These are phyloP conservation scores for Carollia perspicillata DNA, from an alignment of 2,113 vertebrate genomes.

Conservation along the genomic window DNA sequence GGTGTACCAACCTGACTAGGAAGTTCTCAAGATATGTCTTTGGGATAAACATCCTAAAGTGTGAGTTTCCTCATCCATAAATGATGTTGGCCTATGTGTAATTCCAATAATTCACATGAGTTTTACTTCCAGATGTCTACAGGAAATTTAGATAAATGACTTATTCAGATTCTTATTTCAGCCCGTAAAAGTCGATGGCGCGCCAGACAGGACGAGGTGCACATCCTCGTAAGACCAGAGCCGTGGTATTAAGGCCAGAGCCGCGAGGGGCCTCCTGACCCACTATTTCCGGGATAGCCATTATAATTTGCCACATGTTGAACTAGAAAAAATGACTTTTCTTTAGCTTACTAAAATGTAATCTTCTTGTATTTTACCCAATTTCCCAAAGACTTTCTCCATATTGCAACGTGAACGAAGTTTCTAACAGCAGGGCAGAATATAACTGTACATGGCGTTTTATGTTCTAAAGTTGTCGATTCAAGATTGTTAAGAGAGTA, in stretches of 20 bases:
- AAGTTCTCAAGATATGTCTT: background rate
- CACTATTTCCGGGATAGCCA: background rate
- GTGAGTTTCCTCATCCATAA: slow-evolving; percentile 18
- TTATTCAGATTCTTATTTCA: background rate
- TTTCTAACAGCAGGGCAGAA: background rate
- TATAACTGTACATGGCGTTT: background rate
- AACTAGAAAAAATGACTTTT: background rate
- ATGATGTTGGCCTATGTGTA: background rate
- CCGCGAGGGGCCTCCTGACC: background rate
- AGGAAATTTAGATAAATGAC: background rate
- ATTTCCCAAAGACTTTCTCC: background rate
- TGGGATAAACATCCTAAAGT: background rate
- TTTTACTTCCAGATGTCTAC: background rate
- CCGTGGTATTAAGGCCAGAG: background rate
- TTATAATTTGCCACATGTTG: background rate
- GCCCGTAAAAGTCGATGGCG: background rate
- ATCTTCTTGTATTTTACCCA: background rate
- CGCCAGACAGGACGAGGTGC: background rate
- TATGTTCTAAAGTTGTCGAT: slow-evolving; percentile 6
- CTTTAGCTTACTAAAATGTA: background rate
- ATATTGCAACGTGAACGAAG: background rate
- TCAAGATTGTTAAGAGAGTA: background rate
- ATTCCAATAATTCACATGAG: slow-evolving; percentile 1
- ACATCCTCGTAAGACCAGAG: background rate
- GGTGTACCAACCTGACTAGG: background rate